phyloP scores from a whole-genome alignment of 1,140 invertebrate species.

The Lepidurus arcticus region DNA sequence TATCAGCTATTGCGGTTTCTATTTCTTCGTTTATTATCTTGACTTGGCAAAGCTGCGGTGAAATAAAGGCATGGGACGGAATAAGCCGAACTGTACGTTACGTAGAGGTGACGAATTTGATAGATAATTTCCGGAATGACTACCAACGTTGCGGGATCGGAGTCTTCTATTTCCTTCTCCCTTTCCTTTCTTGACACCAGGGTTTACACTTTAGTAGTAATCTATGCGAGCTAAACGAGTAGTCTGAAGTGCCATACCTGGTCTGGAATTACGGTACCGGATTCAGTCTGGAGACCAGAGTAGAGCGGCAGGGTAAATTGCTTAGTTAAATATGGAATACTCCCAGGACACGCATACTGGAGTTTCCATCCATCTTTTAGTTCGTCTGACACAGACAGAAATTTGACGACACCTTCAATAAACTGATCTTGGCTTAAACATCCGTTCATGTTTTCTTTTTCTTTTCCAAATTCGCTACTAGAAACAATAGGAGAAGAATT shows the following conservation, averaged over 20 bases:
- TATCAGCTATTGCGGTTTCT: not conserved
- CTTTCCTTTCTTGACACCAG: too few species aligned
- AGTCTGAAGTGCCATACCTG: not conserved
- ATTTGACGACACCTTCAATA: not conserved
- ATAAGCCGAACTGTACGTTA: not conserved
- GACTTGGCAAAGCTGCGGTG: not conserved
- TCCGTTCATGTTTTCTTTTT: not conserved
- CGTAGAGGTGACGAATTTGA: not conserved
- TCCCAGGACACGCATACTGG: not conserved
- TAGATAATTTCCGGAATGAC: not conserved
- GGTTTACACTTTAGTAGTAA: too few species aligned
- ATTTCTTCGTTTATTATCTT: not conserved
- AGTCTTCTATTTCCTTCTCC: not conserved
- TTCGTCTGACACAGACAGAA: not conserved
- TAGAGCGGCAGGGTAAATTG: not conserved
- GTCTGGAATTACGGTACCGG: not conserved
- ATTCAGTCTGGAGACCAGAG: not conserved
- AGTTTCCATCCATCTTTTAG: constrained; percentile 1
- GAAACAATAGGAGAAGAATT: not conserved
- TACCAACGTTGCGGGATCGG: not conserved
- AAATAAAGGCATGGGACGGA: not conserved
- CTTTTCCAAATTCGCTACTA: not conserved
- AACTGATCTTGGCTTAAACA: not conserved
- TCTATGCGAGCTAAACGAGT: too few species aligned
- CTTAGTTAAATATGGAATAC: not conserved